These are phyloP conservation scores for Hexactinellida sp. DNA, from an alignment of 37 sponge, comb jelly and placozoan genomes.

Conservation along the genomic window DNA sequence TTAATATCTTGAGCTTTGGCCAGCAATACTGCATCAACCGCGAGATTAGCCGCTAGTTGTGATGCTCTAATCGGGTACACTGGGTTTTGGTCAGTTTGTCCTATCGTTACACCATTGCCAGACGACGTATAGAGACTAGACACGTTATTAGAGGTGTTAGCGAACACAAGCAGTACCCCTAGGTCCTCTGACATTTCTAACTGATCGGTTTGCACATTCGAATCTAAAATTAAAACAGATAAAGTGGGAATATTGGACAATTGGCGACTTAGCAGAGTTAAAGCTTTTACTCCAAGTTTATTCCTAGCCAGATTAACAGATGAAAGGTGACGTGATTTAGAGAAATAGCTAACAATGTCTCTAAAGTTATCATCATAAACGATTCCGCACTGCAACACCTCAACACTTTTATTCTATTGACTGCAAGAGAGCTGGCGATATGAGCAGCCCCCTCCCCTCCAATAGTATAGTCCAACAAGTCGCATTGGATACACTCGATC, in stretches of 20 bases:
- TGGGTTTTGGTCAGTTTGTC: background rate
- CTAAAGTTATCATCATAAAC: background rate
- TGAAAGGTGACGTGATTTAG: background rate
- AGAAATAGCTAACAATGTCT: background rate
- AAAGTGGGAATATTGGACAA: background rate
- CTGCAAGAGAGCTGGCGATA: background rate
- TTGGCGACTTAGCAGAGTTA: background rate
- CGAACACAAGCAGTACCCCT: background rate
- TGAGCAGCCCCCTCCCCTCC: background rate
- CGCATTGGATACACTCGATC: constrained; percentile 3
- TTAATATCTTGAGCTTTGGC: background rate
- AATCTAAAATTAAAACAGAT: background rate
- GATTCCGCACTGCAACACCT: background rate
- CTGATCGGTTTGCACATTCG: constrained; percentile 8
- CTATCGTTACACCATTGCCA: background rate
- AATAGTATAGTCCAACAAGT: background rate
- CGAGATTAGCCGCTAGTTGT: background rate
- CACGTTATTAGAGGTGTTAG: background rate
- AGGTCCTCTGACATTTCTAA: background rate
- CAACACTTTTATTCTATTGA: background rate
- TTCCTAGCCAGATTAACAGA: background rate
- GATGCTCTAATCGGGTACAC: background rate
- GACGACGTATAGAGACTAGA: background rate
- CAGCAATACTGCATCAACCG: background rate
- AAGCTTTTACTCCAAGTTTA: background rate